Base-by-base conservation (phyloP, 2,113 vertebrate genomes). In the Clinocottus analis region DNA sequence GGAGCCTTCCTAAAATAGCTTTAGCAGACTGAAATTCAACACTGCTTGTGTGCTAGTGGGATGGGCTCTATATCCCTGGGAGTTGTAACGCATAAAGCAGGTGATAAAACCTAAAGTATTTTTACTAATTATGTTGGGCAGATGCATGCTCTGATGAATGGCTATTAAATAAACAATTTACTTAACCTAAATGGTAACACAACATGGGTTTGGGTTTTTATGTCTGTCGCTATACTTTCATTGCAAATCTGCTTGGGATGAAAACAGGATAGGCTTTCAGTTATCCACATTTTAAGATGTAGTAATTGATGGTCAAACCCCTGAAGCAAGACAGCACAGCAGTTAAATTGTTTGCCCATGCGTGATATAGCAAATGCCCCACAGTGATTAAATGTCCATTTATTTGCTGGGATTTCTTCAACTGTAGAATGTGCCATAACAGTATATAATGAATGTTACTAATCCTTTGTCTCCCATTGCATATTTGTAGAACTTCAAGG, bases 401-500 rank as follows among this genome's bases (percentile, higher is more conserved):
- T 53, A 25, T 12, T 53, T 23, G 10, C 49, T 53, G n/a, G 49
- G 11, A 11, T 11, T 53, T 23, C 3, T 56, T 14, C 23, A 56
- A 25, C 53, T 6, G 23, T 56, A 27, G 11, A 55, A 56, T 56
- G 25, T 14, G 12, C 12, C 23, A 27, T 56, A 56, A 25, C 23
- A 2, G 4, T 56, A 43, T 9, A 5, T 76, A 43, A 14, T 51
- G 35, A n/a, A n/a, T 68, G 12, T 8, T 7, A 63, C 35, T 82
- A 66, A 79, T 56, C 8, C 12, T 31, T 3, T 33, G 23, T 41
- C 41, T 73, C 39, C 9, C 10, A 89, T 84, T 93, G 33, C 70
- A 89, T 69, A 66, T 93, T 92, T 93, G 75, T 81, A 98, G 97
- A 94, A 95, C 94, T 95, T 91, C 65, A 85, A 94, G 90, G 91